phyloP scores from a whole-genome alignment of 2,797 vertebrate species.

The Muscicapa comitata region DNA sequence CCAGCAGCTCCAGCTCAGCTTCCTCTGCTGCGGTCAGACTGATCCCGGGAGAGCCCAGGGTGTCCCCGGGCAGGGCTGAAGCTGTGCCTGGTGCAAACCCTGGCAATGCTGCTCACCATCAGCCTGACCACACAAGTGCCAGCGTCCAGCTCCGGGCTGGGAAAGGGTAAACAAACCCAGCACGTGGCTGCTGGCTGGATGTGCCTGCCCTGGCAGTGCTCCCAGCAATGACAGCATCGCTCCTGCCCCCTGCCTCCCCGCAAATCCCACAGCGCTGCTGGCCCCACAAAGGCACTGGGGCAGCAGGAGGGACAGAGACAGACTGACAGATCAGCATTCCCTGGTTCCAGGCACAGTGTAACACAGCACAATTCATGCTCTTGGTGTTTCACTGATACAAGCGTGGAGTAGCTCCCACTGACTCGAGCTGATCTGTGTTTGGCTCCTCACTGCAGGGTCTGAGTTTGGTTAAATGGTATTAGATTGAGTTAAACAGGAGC shows the following conservation, averaged over 20 bases:
- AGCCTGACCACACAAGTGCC: slow-evolving; percentile 53
- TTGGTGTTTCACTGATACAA: neutral
- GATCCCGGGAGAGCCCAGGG: neutral
- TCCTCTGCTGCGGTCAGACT: neutral
- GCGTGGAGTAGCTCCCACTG: neutral
- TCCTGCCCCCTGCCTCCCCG: slow-evolving; percentile 5
- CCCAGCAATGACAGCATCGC: slow-evolving; percentile 34
- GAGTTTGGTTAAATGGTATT: neutral
- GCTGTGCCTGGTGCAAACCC: neutral
- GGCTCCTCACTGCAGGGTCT: neutral
- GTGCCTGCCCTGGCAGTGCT: neutral
- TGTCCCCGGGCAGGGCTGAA: neutral
- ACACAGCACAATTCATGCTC: neutral
- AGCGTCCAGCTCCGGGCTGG: neutral
- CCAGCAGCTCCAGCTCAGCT: neutral
- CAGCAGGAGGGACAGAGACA: slow-evolving; percentile 3
- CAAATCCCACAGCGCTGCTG: neutral
- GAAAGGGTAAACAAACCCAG: slow-evolving; percentile 52
- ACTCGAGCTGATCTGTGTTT: neutral
- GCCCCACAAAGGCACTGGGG: neutral
- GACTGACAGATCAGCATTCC: neutral
- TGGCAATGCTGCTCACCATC: neutral
- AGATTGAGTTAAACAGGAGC: neutral
- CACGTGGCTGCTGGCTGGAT: slow-evolving; percentile 18
- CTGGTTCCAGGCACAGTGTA: neutral